Percentiles rank a stretch among this genome's conserved stretches.
Conservation (phyloP, 2,113 vertebrate species). For the Phyllostomus hastatus region DNA sequence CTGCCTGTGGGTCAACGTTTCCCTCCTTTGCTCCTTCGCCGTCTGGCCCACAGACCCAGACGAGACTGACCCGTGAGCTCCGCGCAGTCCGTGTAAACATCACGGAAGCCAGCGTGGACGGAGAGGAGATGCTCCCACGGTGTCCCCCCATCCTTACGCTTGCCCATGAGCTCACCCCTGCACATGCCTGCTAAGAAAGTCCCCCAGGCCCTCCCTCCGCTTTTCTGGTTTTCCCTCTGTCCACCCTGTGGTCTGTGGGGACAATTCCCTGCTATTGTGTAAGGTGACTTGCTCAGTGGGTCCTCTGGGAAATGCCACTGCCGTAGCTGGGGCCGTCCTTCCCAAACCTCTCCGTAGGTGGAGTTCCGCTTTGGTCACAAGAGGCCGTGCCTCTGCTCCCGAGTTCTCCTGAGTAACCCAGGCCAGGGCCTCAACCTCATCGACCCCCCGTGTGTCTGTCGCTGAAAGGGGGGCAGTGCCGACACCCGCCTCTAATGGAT, state of each 20-base stretch:
- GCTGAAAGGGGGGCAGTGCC: neutral
- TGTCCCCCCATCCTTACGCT: fast-evolving
- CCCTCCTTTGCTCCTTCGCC: neutral
- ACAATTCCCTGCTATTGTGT: neutral
- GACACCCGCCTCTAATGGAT: neutral
- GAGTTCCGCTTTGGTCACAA: neutral
- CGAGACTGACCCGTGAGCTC: neutral
- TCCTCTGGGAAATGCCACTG: fast-evolving
- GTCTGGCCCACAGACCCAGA: too few species aligned
- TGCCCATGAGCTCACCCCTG: fast-evolving
- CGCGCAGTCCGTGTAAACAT: neutral
- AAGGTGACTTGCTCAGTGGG: neutral
- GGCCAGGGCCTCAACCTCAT: neutral
- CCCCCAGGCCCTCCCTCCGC: neutral
- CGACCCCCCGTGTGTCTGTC: neutral
- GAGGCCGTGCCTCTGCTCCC: neutral
- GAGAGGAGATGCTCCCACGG: neutral
- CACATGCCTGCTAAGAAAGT: neutral
- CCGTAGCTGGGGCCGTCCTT: neutral
- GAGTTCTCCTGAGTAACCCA: neutral
- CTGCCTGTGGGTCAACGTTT: neutral
- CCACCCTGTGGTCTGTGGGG: fast-evolving
- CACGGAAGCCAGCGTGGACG: fast-evolving
- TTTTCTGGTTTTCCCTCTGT: neutral
- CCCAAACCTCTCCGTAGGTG: neutral